Base-by-base conservation (phyloP, 2,113 vertebrate species). In the Paratilapia polleni region DNA sequence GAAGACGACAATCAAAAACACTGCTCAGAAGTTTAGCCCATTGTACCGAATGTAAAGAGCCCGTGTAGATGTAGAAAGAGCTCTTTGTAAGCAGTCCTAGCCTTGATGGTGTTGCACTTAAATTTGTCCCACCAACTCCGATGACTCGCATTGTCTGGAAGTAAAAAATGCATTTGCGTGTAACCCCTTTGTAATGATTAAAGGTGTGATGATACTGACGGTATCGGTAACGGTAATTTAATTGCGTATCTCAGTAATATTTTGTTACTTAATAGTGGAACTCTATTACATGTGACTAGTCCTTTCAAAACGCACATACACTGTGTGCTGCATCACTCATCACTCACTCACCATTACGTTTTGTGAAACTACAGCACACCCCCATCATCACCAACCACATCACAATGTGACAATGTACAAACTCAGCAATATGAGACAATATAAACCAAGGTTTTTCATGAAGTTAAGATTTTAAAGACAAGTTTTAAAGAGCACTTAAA, bases 121-220 rank as follows among this genome's bases (percentile, higher is more conserved):
- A 54, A 54, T 20, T 20, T n/a, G 17, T 2, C 43, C 4, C 43
- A 0, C 20, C 43, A 73, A 15, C 28, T 70, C 20, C 6, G 8
- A 31, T 31, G 36, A 36, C 36, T 7, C 6, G 6, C 36, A 36
- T 36, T 31, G 15, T 73, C 66, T 12, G 19, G 10, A 73, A 52
- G 47, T 52, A 13, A 52, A 52, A 49, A 70, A 52, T 13, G 36
- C 6, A 0, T 28, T 52, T 52, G 1, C 41, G 49, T 6, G 0
- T 70, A 70, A 49, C 15, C 15, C 64, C 14, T 41, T 41, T 66
- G 63, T 66, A 66, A 43, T 43, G 10, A 66, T 66, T 66, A 66
- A 68, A 68, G 38, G 47, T 68, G 14, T 70, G 24, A 70, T 0
- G 1, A 4, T 20, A 43, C n/a, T n/a, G n/a, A n/a, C n/a, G n/a